These are phyloP conservation scores for Tipula vernalis DNA, from an alignment of 2,888 invertebrate species.

Conservation along the genomic window DNA sequence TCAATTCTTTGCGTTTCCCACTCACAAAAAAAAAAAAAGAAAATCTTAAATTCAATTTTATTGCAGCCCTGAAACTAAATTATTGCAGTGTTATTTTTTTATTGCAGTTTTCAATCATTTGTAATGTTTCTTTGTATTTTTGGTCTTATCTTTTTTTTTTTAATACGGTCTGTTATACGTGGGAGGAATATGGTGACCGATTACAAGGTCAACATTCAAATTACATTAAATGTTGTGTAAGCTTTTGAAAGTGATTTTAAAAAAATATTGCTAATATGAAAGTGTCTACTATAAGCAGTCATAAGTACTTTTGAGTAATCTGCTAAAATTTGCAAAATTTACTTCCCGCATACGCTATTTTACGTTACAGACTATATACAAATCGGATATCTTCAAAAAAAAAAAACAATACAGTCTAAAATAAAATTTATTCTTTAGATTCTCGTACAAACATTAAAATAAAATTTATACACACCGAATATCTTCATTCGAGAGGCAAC, in stretches of 20 bases:
- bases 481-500: neutral
- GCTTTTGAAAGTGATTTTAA: no score
- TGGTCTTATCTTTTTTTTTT: neutral
- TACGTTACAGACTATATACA: neutral
- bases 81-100: conserved; percentile 17
- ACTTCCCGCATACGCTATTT: neutral
- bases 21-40: neutral
- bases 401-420: neutral
- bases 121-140: conserved; percentile 12
- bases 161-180: neutral
- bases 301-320: no score
- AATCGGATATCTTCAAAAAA: neutral
- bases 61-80: conserved; percentile 15
- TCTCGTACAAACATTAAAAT: neutral
- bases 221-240: neutral
- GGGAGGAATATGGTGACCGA: neutral
- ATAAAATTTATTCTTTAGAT: neutral
- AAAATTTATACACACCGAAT: neutral
- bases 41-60: conserved; percentile 18
- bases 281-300: no score
- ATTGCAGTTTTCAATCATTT: conserved; percentile 17
- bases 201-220: neutral
- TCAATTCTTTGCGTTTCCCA: conserved; percentile 13
- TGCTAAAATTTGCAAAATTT: no score
- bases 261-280: no score